Percentiles rank a stretch among this genome's conserved stretches.
phyloP scores from a whole-genome alignment of 2,888 invertebrate genomes.

The Drosophila aldrichi region DNA sequence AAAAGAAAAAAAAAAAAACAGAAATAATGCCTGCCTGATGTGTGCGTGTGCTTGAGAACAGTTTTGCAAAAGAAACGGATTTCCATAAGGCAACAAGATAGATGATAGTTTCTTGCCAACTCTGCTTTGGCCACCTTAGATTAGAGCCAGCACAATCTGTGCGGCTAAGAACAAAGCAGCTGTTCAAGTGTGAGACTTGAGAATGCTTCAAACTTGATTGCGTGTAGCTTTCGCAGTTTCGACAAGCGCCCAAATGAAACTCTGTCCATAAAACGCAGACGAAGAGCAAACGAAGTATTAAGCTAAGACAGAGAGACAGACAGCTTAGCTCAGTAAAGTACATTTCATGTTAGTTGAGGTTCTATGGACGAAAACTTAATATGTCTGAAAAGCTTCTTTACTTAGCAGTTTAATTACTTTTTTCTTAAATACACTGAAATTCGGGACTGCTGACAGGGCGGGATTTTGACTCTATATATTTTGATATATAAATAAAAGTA shows the following conservation, averaged over 20 bases:
- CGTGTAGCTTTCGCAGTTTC: slow-evolving; percentile 22
- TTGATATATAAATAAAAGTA: too few species aligned
- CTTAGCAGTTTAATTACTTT: not conserved
- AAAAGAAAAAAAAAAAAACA: not conserved
- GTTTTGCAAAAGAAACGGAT: slow-evolving; percentile 49
- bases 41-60: slow-evolving; percentile 40
- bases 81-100: slow-evolving; percentile 62
- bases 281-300: not conserved
- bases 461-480: too few species aligned
- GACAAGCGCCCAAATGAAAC: slow-evolving; percentile 25
- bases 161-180: slow-evolving; percentile 22
- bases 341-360: too few species aligned
- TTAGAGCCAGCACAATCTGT: slow-evolving; percentile 30
- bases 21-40: slow-evolving; percentile 23
- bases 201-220: slow-evolving; percentile 42
- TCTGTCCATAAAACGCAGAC: slow-evolving; percentile 17
- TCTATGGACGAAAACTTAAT: not conserved
- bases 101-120: slow-evolving; percentile 50
- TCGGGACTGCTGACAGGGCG: too few species aligned
- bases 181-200: slow-evolving; percentile 3
- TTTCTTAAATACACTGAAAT: too few species aligned
- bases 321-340: not conserved
- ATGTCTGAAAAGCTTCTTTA: not conserved
- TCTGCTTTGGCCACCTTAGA: slow-evolving; percentile 35
- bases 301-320: not conserved